Percentiles rank a stretch among this genome's conserved stretches.
Evolutionary conservation across 2,888 invertebrate genomes (phyloP).

Genomic region (Tiliacea aurago): DNA sequence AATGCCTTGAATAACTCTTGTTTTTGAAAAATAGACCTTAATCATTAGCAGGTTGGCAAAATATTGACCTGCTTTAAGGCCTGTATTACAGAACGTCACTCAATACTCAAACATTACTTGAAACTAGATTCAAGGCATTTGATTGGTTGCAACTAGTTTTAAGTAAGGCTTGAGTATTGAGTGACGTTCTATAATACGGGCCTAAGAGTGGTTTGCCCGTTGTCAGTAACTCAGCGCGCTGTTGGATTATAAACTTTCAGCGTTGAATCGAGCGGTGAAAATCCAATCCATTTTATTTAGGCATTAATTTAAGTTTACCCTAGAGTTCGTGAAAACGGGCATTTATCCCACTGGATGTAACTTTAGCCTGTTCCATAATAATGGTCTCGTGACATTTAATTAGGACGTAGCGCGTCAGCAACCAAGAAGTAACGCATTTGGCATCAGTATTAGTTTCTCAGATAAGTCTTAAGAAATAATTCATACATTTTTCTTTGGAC

Average conservation of each 20-base stretch:
- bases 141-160: too few species aligned
- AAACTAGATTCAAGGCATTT: too few species aligned
- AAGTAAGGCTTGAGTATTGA: too few species aligned
- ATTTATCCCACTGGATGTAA: neutral
- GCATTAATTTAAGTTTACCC: neutral
- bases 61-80: too few species aligned
- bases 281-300: neutral
- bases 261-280: neutral
- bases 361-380: neutral
- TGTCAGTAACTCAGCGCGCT: neutral
- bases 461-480: conserved; percentile 41
- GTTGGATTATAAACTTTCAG: neutral
- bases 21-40: neutral
- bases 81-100: too few species aligned
- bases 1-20: conserved; percentile 8
- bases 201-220: neutral
- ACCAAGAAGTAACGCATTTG: conserved; percentile 22
- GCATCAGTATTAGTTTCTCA: conserved; percentile 8
- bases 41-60: too few species aligned
- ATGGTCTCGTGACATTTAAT: neutral
- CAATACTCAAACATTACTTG: too few species aligned
- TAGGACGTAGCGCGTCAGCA: neutral
- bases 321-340: neutral
- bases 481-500: conserved; percentile 44
- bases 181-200: too few species aligned